phyloP scores from a whole-genome alignment of 1,140 invertebrate genomes.

The Pogonognathellus flavescens region DNA sequence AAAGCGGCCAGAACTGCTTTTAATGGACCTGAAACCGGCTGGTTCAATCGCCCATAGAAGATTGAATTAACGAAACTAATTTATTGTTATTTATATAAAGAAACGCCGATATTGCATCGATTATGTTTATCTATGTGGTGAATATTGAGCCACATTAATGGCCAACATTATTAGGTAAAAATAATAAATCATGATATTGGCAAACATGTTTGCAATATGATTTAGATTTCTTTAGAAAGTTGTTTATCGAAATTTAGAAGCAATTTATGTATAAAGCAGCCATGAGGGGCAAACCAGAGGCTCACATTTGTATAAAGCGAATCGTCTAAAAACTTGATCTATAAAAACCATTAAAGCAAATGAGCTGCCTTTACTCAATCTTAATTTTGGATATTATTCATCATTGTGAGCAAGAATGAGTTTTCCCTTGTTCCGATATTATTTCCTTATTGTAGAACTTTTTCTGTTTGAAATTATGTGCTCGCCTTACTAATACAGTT shows the following conservation, averaged over 20 bases:
- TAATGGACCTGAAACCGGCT: not conserved
- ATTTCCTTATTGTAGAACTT: too few species aligned
- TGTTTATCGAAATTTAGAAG: not conserved
- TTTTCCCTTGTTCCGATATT: too few species aligned
- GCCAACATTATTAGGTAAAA: not conserved
- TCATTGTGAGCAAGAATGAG: too few species aligned
- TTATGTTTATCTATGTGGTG: not conserved
- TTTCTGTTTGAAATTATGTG: too few species aligned
- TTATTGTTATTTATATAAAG: slow-evolving; percentile 16
- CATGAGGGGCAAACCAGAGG: not conserved
- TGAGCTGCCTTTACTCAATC: too few species aligned
- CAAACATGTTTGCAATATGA: not conserved
- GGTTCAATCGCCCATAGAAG: not conserved
- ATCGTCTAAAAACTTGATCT: slow-evolving; percentile 15
- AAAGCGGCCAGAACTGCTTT: not conserved
- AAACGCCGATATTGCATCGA: not conserved
- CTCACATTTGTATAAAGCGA: not conserved
- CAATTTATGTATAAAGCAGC: not conserved
- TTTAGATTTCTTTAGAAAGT: slow-evolving; percentile 16
- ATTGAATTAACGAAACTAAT: not conserved
- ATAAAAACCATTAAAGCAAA: not conserved
- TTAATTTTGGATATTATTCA: too few species aligned
- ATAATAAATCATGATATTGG: not conserved
- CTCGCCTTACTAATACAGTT: too few species aligned
- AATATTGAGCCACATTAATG: too few species aligned